These are phyloP conservation scores for Corapipo altera DNA, from an alignment of 2,113 vertebrate species.

Conservation along the genomic window DNA sequence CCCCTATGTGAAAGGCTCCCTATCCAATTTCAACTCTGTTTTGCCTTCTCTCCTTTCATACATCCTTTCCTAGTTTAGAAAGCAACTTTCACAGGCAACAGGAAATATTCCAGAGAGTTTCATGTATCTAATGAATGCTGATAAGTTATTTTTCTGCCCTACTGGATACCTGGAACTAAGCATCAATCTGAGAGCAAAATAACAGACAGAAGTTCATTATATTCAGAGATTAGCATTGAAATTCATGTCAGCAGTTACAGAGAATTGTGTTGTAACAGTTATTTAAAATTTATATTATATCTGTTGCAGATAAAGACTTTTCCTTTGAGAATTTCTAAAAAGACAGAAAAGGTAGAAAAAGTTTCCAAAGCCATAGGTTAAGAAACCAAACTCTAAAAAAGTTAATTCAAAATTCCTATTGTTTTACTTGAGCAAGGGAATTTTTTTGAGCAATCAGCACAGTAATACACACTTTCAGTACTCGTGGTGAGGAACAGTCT, in stretches of 20 bases:
- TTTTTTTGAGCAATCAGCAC: not conserved
- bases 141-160: conserved; percentile 63
- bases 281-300: conserved; percentile 50
- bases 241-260: conserved; percentile 4
- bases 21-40: conserved; percentile 35
- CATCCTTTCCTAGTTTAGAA: conserved; percentile 16
- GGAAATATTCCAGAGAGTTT: conserved; percentile 49
- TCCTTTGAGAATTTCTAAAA: not conserved
- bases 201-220: conserved; percentile 41
- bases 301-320: conserved; percentile 19
- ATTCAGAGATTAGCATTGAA: conserved; percentile 42
- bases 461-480: not conserved
- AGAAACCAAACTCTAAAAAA: not conserved
- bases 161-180: conserved; percentile 52
- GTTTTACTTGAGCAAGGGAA: not conserved
- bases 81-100: conserved; percentile 21
- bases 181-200: conserved; percentile 36
- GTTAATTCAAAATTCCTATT: not conserved
- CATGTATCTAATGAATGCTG: conserved; percentile 55
- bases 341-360: not conserved
- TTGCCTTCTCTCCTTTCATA: conserved; percentile 33
- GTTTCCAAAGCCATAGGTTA: conserved; percentile 7
- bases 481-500: not conserved
- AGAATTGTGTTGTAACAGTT: conserved; percentile 5
- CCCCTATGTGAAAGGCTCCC: conserved; percentile 1